Evolutionary conservation across 2,113 vertebrate genomes (phyloP).

Genomic region (Mus musculus): GRCm39 chr10:102291501-102292000

Average conservation of each 20-base stretch:
- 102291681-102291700: background rate
- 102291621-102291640: background rate
- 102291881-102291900: slow-evolving; percentile 39
- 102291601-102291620: background rate
- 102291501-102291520: background rate
- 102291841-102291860: background rate
- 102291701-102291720: background rate
- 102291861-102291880: background rate
- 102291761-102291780: background rate
- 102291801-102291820: background rate
- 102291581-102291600: background rate
- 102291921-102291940: slow-evolving; percentile 28
- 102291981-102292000: background rate
- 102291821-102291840: slow-evolving; percentile 25
- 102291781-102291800: background rate
- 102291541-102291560: background rate
- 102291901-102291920: background rate
- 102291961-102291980: slow-evolving; percentile 52
- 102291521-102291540: background rate
- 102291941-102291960: background rate
- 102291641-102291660: background rate
- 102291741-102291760: background rate
- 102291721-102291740: background rate
- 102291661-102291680: background rate
- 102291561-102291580: background rate